Percentiles rank a stretch among this genome's conserved stretches.
Evolutionary conservation across 2,888 invertebrate species (phyloP).

Genomic region (Mongoloraphidia duomilia): DNA sequence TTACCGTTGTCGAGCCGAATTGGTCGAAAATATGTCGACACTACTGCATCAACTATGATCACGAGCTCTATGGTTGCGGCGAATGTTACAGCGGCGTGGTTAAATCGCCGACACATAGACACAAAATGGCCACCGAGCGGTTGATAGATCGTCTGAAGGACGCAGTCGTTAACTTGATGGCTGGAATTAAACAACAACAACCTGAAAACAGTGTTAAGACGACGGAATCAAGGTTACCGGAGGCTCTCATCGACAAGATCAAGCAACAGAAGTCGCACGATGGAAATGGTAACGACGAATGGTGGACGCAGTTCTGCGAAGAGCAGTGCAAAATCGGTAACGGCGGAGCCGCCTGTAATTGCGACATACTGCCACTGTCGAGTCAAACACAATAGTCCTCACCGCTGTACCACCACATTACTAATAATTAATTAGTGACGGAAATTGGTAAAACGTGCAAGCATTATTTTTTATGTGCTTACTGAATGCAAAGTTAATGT

Average conservation of each 20-base stretch:
- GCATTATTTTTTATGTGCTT: too few relatives aligned
- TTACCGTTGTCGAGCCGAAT: conserved; percentile 19
- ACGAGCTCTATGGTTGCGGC: conserved; percentile 27
- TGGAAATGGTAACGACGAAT: conserved; percentile 15
- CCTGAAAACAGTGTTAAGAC: conserved; percentile 2
- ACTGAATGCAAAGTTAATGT: too few relatives aligned
- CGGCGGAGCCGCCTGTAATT: conserved; percentile 64
- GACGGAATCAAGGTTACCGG: not conserved
- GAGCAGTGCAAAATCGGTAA: conserved; percentile 49
- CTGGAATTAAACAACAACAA: not conserved
- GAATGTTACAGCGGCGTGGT: conserved; percentile 30
- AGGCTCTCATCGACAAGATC: not conserved
- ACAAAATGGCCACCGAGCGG: conserved; percentile 6
- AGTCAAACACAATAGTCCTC: too few relatives aligned
- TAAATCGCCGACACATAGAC: conserved; percentile 5
- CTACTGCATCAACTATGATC: conserved; percentile 31
- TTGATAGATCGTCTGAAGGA: conserved; percentile 5
- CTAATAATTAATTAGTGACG: too few relatives aligned
- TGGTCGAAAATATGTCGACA: conserved; percentile 36
- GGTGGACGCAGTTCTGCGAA: conserved; percentile 52
- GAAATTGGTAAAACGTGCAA: too few relatives aligned
- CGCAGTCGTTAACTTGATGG: conserved; percentile 1
- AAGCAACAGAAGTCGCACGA: not conserved
- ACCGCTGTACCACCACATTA: too few relatives aligned
- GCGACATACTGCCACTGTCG: conserved; percentile 48